These are phyloP conservation scores for Loris lydekkerianus DNA, from an alignment of 2,797 vertebrate genomes.

Conservation along the genomic window DNA sequence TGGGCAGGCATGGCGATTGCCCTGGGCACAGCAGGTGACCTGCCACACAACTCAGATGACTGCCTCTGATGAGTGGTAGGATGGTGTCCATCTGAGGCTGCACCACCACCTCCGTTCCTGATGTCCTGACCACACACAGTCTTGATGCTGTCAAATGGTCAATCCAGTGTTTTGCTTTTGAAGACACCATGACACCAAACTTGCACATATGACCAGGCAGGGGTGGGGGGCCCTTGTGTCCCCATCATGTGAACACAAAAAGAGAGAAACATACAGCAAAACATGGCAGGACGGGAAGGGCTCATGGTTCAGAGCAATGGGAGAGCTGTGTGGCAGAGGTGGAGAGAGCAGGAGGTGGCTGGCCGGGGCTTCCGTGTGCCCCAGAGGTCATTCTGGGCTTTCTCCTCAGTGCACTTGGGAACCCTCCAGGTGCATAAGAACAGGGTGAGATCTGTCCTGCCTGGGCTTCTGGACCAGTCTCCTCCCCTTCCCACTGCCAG, in stretches of 20 bases:
- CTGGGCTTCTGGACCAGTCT: fast-evolving
- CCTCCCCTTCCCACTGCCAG: fast-evolving
- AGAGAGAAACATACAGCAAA: fast-evolving
- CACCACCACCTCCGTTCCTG: fast-evolving
- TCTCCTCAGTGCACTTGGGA: fast-evolving
- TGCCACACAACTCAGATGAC: not conserved
- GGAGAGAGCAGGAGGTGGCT: fast-evolving
- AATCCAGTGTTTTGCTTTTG: not conserved
- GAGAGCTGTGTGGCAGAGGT: fast-evolving
- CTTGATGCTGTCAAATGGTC: not conserved
- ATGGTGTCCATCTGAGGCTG: fast-evolving
- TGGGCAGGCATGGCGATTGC: not conserved
- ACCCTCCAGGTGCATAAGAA: fast-evolving
- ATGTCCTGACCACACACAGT: too few species aligned
- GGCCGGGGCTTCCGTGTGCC: not conserved
- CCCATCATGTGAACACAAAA: fast-evolving
- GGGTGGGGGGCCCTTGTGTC: fast-evolving
- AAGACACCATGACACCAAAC: fast-evolving
- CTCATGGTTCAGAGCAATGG: fast-evolving
- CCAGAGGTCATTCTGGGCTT: too few species aligned
- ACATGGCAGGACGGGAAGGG: fast-evolving
- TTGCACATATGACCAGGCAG: fast-evolving
- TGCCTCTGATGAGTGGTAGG: not conserved
- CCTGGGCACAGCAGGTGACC: not conserved
- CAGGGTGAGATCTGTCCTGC: fast-evolving